Base-by-base conservation (phyloP, 1,140 invertebrate species). In the Tetranychus urticae region DNA sequence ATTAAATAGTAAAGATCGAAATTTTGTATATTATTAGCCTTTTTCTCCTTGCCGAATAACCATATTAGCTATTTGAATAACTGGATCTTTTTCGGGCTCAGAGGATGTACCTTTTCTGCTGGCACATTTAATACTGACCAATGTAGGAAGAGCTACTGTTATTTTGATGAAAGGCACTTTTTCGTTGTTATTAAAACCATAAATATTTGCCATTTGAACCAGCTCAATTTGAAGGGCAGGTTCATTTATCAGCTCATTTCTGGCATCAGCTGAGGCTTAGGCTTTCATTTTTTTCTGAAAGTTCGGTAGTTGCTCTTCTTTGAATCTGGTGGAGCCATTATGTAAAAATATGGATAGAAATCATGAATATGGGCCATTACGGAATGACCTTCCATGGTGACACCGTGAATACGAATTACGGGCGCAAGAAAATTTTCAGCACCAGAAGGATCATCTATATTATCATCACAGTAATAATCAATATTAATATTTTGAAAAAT, bases 1-100 rank as follows among this genome's bases (percentile, higher is more conserved):
- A 99, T 77, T 1, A 99, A 75, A 71, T 97, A 99, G 0, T 90
- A 88, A 68, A 97, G 82, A 76, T 99, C 96, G 76, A 99, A 99
- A 74, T 99, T 98, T 70, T 91, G 93, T 61, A 99, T 98, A 70
- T 99, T 99, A 72, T 99, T 99, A 2, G 96, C 96, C 88, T 39
- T 66, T 63, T 57, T 74, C 71, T 42, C 93, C 92, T 76, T 98
- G 91, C 58, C 79, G 74, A 14, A 90, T 83, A 0, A 97, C 88
- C 85, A 98, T 94, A 69, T 92, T 97, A 10, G 93, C 94, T 65
- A 99, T 99, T 78, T 99, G 96, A 72, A 99, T 99, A 8, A 99
- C 88, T 8, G 91, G 88, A 78, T 99, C 96, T 69, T 90, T 82
- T 65, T 92, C 81, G 3, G 93, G 81, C 71, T 99, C 94, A 14